Conservation (phyloP, 2,113 vertebrate species). For the human region GRCh38 chrX:33221001-33221500, state of each 20-base stretch:
- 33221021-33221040: neutral
- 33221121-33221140: neutral
- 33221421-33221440: neutral
- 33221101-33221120: neutral
- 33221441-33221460: neutral
- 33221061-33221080: neutral
- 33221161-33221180: neutral
- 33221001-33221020: constrained; percentile 1
- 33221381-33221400: neutral
- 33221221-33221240: neutral
- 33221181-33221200: neutral
- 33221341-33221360: neutral
- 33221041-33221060: neutral
- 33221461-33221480: neutral
- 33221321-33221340: neutral
- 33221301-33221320: neutral
- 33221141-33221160: neutral
- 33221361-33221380: neutral
- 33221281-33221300: neutral
- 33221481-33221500: neutral
- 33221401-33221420: neutral
- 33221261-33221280: constrained; percentile 9
- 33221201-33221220: neutral
- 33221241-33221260: neutral
- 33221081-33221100: neutral